phyloP scores from a whole-genome alignment of 2,113 vertebrate genomes.

The Alethe diademata region DNA sequence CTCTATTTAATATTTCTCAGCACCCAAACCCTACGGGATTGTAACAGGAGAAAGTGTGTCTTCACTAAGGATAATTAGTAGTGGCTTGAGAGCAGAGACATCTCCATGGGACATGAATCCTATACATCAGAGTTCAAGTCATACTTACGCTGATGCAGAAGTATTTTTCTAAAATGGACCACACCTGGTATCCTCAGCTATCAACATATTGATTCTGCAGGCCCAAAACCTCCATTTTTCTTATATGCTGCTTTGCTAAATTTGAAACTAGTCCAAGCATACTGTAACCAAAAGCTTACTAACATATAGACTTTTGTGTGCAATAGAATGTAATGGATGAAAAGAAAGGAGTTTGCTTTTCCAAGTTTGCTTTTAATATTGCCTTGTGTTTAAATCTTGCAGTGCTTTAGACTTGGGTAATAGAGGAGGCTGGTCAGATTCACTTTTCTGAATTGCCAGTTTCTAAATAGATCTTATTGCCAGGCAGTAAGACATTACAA shows the following conservation, averaged over 20 bases:
- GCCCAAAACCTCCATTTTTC: neutral
- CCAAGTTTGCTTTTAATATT: neutral
- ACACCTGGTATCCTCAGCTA: neutral
- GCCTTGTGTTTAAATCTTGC: neutral
- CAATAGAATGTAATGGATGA: neutral
- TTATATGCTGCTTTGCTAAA: neutral
- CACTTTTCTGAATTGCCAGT: neutral
- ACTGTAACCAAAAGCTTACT: neutral
- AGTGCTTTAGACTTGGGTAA: neutral
- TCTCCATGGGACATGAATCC: rapidly evolving
- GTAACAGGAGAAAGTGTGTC: neutral
- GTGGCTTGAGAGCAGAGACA: neutral
- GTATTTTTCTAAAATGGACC: neutral
- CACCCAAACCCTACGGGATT: neutral
- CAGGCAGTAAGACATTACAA: neutral
- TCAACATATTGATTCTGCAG: neutral
- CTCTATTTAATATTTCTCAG: neutral
- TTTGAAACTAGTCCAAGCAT: neutral
- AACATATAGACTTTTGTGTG: neutral
- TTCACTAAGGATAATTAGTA: neutral
- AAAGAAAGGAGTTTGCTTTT: neutral
- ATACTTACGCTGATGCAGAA: neutral
- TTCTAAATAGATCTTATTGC: neutral
- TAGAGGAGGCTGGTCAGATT: neutral
- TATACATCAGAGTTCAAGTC: neutral